Evolutionary conservation across 2,888 invertebrate genomes (phyloP).

Genomic region (Idaea aversata): DNA sequence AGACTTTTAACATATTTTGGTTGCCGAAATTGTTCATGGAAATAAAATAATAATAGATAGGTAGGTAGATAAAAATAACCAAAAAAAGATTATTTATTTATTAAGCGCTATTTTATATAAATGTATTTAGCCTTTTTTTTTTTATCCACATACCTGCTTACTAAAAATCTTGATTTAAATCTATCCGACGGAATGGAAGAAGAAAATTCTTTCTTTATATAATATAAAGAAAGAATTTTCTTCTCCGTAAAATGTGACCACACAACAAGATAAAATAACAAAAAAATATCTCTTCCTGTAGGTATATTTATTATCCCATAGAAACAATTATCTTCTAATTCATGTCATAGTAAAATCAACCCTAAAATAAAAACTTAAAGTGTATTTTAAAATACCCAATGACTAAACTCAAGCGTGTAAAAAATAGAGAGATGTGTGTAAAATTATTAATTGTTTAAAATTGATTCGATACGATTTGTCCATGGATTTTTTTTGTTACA

Average conservation of each 20-base stretch:
- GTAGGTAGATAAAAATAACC: too few species aligned
- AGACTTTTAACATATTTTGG: too few species aligned
- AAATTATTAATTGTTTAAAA: slow-evolving; percentile 49
- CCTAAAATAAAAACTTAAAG: slow-evolving; percentile 21
- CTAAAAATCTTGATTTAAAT: too few species aligned
- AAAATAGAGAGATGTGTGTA: slow-evolving; percentile 39
- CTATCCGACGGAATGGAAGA: not conserved
- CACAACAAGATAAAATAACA: not conserved
- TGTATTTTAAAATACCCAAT: slow-evolving; percentile 15
- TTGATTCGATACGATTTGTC: slow-evolving; percentile 60
- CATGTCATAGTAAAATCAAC: slow-evolving; percentile 9
- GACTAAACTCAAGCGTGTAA: slow-evolving; percentile 30
- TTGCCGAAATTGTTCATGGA: too few species aligned
- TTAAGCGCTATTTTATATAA: too few species aligned
- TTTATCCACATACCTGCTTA: too few species aligned
- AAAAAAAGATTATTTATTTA: too few species aligned
- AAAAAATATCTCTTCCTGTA: not conserved
- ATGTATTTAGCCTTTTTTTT: too few species aligned
- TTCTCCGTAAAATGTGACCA: not conserved
- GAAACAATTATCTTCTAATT: not conserved
- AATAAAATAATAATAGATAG: too few species aligned
- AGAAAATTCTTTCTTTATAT: too few species aligned
- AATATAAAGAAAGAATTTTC: not conserved
- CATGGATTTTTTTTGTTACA: slow-evolving; percentile 42
- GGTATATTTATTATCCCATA: not conserved